phyloP scores from a whole-genome alignment of 2,113 vertebrate species.

The Megaceryle maxima region DNA sequence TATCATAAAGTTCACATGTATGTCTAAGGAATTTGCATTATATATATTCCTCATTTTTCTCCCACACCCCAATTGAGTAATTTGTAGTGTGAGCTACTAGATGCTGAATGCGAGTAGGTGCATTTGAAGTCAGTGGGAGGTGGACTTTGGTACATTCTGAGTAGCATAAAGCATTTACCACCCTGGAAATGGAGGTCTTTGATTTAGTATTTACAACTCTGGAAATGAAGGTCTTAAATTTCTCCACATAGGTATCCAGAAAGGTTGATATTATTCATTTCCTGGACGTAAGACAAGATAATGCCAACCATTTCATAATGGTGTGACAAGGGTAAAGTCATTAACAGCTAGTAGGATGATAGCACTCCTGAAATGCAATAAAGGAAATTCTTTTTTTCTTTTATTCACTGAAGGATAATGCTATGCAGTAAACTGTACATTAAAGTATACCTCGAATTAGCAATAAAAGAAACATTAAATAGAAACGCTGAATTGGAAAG shows the following conservation, averaged over 20 bases:
- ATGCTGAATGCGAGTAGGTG: background rate
- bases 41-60: background rate
- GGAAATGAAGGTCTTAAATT: background rate
- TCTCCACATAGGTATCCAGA: background rate
- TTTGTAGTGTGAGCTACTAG: constrained; percentile 5
- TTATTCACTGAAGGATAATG: background rate
- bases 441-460: background rate
- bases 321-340: background rate
- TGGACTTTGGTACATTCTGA: background rate
- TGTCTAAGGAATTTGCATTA: background rate
- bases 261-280: background rate
- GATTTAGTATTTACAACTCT: background rate
- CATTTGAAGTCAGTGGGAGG: background rate
- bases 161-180: background rate
- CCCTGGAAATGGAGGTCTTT: background rate
- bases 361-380: background rate
- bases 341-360: background rate
- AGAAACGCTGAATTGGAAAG: background rate
- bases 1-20: background rate
- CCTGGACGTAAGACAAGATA: background rate
- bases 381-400: background rate
- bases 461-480: background rate
- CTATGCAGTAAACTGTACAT: background rate
- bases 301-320: background rate
- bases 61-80: background rate